Percentiles rank a stretch among this genome's conserved stretches.
Evolutionary conservation across 2,797 vertebrate species (phyloP).

Genomic region (Notolepis coatsorum): DNA sequence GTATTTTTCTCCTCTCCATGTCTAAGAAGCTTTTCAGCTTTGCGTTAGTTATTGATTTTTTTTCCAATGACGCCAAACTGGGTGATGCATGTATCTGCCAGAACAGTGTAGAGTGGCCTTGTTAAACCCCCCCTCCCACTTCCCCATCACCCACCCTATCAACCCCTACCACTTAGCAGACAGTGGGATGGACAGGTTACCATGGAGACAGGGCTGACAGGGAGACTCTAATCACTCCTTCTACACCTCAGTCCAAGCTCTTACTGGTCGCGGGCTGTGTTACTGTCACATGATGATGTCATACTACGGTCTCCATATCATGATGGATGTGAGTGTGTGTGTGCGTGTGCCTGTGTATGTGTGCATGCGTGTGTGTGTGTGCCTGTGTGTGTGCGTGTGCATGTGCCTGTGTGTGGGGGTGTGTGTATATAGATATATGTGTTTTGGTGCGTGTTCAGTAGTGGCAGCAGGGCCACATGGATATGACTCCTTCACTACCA

Average conservation of each 20-base stretch:
- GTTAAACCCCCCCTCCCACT: conserved; percentile 42
- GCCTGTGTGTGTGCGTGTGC: background rate
- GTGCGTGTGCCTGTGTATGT: background rate
- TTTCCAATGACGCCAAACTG: conserved; percentile 37
- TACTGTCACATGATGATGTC: conserved; percentile 20
- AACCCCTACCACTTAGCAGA: conserved; percentile 55
- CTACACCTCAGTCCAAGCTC: conserved; percentile 9
- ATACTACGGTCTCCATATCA: conserved; percentile 3
- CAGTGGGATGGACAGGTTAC: conserved; percentile 61
- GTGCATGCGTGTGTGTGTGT: conserved; percentile 1
- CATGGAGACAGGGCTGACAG: conserved; percentile 68
- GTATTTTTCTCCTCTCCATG: background rate
- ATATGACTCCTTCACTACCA: too few relatives aligned
- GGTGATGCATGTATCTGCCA: conserved; percentile 38
- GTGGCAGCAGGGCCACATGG: too few relatives aligned
- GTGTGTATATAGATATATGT: conserved; percentile 6
- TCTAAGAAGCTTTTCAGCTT: conserved; percentile 27
- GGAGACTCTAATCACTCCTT: conserved; percentile 50
- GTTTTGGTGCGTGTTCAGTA: background rate
- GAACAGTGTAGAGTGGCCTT: conserved; percentile 45
- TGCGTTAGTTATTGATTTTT: conserved; percentile 44
- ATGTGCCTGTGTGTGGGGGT: background rate
- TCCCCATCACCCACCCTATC: conserved; percentile 49
- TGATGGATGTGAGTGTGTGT: background rate
- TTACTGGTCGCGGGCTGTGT: conserved; percentile 14